Base-by-base conservation (phyloP, 2,113 vertebrate species). In the Chaetops frenatus region DNA sequence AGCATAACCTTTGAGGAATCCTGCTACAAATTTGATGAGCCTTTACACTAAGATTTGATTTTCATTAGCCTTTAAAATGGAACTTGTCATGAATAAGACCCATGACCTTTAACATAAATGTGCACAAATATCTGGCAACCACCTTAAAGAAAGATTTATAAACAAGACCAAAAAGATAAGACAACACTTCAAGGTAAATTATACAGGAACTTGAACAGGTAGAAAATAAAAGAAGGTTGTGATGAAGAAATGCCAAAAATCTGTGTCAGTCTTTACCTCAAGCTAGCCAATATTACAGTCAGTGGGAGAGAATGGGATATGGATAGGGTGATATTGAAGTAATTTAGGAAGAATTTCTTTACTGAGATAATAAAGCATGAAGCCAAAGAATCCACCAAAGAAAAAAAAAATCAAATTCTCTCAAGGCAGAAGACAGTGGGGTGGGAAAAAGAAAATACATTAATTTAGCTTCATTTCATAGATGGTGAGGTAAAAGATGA, bases 111-210 rank as follows among this genome's bases (percentile, higher is more conserved):
- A 88, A 64, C 47, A 48, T 23, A 56, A 56, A 56, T 9, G 24
- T n/a, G 50, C 35, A 86, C 71, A 50, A 11, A 3, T 72, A 38
- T 56, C 76, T 92, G 85, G 73, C 48, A 89, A 74, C 54, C 82
- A 92, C 69, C 87, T 95, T 92, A 81, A 90, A 93, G 87, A 82
- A 90, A 86, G 87, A 29, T 60, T 79, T 82, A 90, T 57, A 77
- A 91, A 81, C 83, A 85, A 88, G 76, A 92, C 88, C 47, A 65
- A 65, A 91, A 94, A 50, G 56, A 51, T 85, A 79, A 81, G 81
- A 72, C 81, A 88, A 81, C 44, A 86, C 61, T 88, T 86, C 1
- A 8, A 90, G 88, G 53, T 57, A 76, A 33, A 64, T 81, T 87
- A 71, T 9, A 57, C 29, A 67, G 67, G 31, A 53, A 64, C 76